Conservation (phyloP, 2,113 vertebrate genomes). For the human (Homo sapiens) region GRCh38 chr3:165206001-165206500, state of each 20-base stretch:
- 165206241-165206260: conserved; percentile 51
- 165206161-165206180: conserved; percentile 15
- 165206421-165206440: background rate
- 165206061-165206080: background rate
- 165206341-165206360: background rate
- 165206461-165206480: background rate
- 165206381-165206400: background rate
- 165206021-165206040: background rate
- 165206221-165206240: conserved; percentile 66
- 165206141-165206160: background rate
- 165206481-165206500: background rate
- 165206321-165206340: conserved; percentile 12
- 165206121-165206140: background rate
- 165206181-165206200: background rate
- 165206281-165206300: conserved; percentile 66
- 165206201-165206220: background rate
- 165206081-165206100: background rate
- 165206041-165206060: background rate
- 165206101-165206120: background rate
- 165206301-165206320: conserved; percentile 62
- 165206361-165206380: background rate
- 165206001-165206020: background rate
- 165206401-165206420: background rate
- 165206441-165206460: background rate
- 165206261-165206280: conserved; percentile 63